phyloP scores from a whole-genome alignment of 2,888 invertebrate genomes.

The Sipunculus nudus region DNA sequence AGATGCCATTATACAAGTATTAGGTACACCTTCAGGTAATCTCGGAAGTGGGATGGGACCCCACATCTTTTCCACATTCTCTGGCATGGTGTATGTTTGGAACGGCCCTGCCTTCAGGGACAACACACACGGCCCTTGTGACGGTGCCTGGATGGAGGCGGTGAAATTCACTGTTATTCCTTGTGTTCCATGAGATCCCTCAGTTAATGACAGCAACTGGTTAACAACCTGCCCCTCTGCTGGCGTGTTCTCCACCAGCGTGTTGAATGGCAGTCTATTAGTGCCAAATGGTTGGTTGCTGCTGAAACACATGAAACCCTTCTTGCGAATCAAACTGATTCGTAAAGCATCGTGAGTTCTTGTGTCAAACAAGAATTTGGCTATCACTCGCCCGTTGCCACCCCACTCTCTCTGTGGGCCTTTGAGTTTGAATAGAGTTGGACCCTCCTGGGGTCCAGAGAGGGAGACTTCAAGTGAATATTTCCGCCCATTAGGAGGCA shows the following conservation, averaged over 20 bases:
- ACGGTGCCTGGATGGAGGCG: conserved; percentile 47
- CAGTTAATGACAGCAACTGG: conserved; percentile 47
- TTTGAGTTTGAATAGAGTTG: conserved; percentile 39
- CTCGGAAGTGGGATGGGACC: conserved; percentile 58
- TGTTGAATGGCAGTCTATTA: conserved; percentile 50
- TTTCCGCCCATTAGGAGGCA: conserved; percentile 39
- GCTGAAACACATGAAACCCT: conserved; percentile 62
- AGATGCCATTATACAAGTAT: conserved; percentile 57
- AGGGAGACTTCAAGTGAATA: conserved; percentile 46
- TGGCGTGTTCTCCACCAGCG: conserved; percentile 44
- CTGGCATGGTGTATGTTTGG: conserved; percentile 64
- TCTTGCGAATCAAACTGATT: conserved; percentile 52
- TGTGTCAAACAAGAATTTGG: conserved; percentile 61
- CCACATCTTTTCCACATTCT: conserved; percentile 56
- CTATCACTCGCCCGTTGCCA: conserved; percentile 63
- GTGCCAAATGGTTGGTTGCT: conserved; percentile 47
- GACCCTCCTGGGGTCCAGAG: conserved; percentile 15
- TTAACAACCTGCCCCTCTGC: conserved; percentile 33
- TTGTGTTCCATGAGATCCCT: conserved; percentile 53
- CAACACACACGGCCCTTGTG: conserved; percentile 48
- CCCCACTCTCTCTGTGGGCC: conserved; percentile 46
- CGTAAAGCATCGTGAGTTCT: conserved; percentile 59
- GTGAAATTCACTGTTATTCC: conserved; percentile 46
- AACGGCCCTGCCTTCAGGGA: conserved; percentile 59
- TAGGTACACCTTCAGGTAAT: conserved; percentile 52